A percentile compares a stretch with the other conserved stretches of the same genome.
These are phyloP conservation scores for Saxidomus purpurata DNA, from an alignment of 1,140 invertebrate genomes.

Conservation along the genomic window DNA sequence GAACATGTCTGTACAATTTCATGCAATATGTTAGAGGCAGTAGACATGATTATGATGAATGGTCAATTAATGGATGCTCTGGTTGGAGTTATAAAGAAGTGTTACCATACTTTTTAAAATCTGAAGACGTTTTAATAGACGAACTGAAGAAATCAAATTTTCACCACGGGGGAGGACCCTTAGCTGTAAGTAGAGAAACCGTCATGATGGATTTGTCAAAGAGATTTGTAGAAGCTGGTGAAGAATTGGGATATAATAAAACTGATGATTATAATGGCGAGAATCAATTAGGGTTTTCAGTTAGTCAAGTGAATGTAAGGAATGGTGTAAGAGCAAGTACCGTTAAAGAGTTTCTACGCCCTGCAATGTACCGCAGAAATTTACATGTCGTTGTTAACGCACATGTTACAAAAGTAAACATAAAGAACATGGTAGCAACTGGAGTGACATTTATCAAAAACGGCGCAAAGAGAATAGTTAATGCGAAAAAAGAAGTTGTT, in stretches of 20 bases:
- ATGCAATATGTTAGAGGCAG: constrained; percentile 98
- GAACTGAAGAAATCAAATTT: constrained; percentile 19
- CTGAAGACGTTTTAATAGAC: constrained; percentile 79
- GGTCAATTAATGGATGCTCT: constrained; percentile 95
- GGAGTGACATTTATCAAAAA: constrained; percentile 20
- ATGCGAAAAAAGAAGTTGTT: constrained; percentile 30
- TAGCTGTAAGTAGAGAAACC: constrained; percentile 11
- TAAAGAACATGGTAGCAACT: constrained; percentile 25
- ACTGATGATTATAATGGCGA: constrained; percentile 79
- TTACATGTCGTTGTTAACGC: constrained; percentile 34
- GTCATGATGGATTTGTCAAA: neutral
- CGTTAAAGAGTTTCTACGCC: constrained; percentile 26
- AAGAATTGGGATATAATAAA: constrained; percentile 69
- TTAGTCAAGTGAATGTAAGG: constrained; percentile 61
- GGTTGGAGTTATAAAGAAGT: constrained; percentile 96
- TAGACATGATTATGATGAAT: constrained; percentile 95
- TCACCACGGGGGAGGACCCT: constrained; percentile 19
- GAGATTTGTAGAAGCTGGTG: neutral
- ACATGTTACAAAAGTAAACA: constrained; percentile 17
- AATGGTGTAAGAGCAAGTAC: neutral
- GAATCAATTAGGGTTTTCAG: constrained; percentile 59
- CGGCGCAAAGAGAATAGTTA: neutral
- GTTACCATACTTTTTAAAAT: constrained; percentile 96
- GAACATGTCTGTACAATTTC: constrained; percentile 96
- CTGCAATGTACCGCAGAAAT: constrained; percentile 14